Base-by-base conservation (phyloP, 2,888 invertebrate genomes). In the Aquatica leii region DNA sequence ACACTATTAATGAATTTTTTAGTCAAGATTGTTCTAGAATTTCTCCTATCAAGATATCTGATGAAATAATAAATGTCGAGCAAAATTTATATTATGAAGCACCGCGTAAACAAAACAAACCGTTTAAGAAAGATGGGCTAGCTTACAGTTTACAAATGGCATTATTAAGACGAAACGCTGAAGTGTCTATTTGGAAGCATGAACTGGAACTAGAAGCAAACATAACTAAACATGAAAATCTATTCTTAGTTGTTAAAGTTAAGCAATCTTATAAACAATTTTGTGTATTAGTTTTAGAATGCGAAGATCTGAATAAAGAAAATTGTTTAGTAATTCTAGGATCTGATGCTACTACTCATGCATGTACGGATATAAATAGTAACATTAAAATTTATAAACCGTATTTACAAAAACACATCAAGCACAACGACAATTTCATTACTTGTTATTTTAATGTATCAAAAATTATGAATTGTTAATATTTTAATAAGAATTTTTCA, bases 161-260 rank as follows among this genome's bases (percentile, higher is more conserved):
- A 9, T 68, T 86, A 65, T 83, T 82, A 76, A 83, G 83, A 74
- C 84, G 84, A 73, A 82, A 78, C 58, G 80, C 83, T 0, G 81
- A 78, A 65, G 65, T 83, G 55, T 82, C 82, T 24, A 77, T 86
- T 55, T 86, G 86, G 86, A 82, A 84, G 74, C 86, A 87, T 70
- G 86, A 87, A 73, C 76, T 79, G 61, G 86, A 79, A 76, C 75
- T 84, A 66, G 85, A 84, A 0, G 4, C 24, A 59, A 2, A 15
- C 46, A 11, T 8, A 3, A n/a, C n/a, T 5, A 11, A 41, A 12
- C 12, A 11, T 41, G 5, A 6, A 12, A 41, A 41, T 41, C 41
- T 11, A 41, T 41, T 41, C 12, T 24, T 24, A 6, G 2, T n/a
- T 40, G 14, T 12, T 40, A 2, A 40, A 40, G 9, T 40, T 40